Evolutionary conservation across 2,888 invertebrate genomes (phyloP).

Genomic region (Ophonus ardosiacus): DNA sequence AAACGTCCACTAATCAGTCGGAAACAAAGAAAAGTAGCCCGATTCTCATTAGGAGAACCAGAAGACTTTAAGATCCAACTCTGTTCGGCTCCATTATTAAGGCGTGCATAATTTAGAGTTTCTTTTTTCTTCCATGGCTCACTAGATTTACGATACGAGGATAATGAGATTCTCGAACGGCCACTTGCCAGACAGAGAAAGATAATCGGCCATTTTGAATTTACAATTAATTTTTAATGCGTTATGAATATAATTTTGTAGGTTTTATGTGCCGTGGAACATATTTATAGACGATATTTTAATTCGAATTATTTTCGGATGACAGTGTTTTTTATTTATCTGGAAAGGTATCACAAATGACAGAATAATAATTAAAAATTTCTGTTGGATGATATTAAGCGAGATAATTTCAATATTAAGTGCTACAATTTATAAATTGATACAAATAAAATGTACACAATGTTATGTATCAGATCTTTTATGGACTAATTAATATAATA

Average conservation of each 20-base stretch:
- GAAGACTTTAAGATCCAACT: constrained; percentile 8
- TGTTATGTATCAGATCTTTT: neutral
- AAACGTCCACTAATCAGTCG: constrained; percentile 55
- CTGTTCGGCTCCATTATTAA: constrained; percentile 31
- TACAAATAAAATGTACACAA: neutral
- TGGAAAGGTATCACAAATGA: constrained; percentile 33
- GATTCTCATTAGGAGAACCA: constrained; percentile 51
- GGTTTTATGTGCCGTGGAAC: constrained; percentile 65
- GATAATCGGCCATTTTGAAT: constrained; percentile 70
- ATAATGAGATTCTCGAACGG: constrained; percentile 59
- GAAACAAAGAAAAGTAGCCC: constrained; percentile 52
- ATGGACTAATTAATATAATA: too few species aligned
- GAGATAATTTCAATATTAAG: neutral
- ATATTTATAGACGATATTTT: constrained; percentile 62
- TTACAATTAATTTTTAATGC: constrained; percentile 69
- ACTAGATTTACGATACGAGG: constrained; percentile 61
- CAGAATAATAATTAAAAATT: constrained; percentile 1
- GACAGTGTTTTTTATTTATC: constrained; percentile 50
- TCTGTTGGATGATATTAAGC: neutral
- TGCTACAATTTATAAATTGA: neutral
- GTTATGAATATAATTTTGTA: constrained; percentile 68
- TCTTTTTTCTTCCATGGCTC: constrained; percentile 43
- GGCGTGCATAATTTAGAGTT: constrained; percentile 61
- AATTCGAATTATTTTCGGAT: constrained; percentile 55
- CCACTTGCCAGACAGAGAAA: constrained; percentile 22